Base-by-base conservation (phyloP, 2,797 vertebrate genomes). In the Sus cebifrons region DNA sequence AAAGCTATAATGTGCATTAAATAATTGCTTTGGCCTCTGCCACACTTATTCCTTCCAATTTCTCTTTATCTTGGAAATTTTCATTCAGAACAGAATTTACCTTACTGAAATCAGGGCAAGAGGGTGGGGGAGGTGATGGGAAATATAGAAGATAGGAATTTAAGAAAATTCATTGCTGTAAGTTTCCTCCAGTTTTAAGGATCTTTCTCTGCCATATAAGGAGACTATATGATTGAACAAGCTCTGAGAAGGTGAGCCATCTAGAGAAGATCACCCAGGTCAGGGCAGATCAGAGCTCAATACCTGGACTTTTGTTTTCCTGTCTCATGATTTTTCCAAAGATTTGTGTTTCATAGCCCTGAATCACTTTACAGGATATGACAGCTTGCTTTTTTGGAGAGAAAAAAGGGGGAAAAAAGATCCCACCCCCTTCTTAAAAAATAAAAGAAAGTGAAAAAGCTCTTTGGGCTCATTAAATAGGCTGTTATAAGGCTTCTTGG, bases 391-490 rank as follows among this genome's bases (percentile, higher is more conserved):
- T 93, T 97, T 85, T 84, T 96, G 92, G 64, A 75, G 54, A 85
- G 70, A 87, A 70, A 62, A 82, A 5, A 77, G n/a, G 54, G 3
- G 18, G 21, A 64, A 73, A 86, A 49, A 95, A 36, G 36, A 70
- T 82, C 20, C 36, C 58, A 70, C 49, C 54, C 29, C 44, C 36
- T 90, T 93, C 64, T 81, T 73, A 70, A 87, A 84, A 97, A 95
- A 68, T 86, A 90, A 90, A 79, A 21, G 54, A 74, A 52, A 67
- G 36, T 73, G 1, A 62, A 62, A 79, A 86, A 94, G 18, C 73
- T 91, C 74, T 86, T 93, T 93, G 88, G 86, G 32, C 56, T 97
- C 88, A 93, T 97, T 97, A 97, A 98, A 93, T 25, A 89, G 71
- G 49, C 86, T 71, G 56, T 96, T 97, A 84, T 17, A 94, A 96